These are phyloP conservation scores for Cotesia congregata DNA, from an alignment of 2,888 invertebrate genomes.

Conservation along the genomic window DNA sequence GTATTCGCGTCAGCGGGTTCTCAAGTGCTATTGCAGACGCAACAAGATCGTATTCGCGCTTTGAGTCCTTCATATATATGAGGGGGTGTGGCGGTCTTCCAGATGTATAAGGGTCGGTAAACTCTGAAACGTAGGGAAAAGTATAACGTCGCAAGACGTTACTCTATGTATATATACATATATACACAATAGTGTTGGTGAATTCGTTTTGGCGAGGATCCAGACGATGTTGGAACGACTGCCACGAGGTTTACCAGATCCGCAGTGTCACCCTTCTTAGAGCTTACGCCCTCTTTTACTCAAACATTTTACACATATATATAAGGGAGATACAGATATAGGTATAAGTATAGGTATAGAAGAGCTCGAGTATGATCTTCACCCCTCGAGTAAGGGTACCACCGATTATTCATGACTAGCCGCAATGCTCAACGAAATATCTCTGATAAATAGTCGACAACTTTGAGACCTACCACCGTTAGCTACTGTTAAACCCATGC, in stretches of 20 bases:
- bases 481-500: background rate
- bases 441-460: slow-evolving; percentile 47
- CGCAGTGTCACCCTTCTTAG: slow-evolving; percentile 15
- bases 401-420: slow-evolving; percentile 54
- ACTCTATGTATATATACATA: background rate
- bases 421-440: slow-evolving; percentile 50
- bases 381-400: slow-evolving; percentile 29
- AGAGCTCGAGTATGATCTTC: slow-evolving; percentile 22
- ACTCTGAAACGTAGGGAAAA: slow-evolving; percentile 26
- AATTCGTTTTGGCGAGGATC: slow-evolving; percentile 35
- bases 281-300: background rate
- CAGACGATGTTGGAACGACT: slow-evolving; percentile 39
- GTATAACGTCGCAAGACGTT: slow-evolving; percentile 31
- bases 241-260: slow-evolving; percentile 34
- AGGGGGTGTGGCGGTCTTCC: slow-evolving; percentile 29
- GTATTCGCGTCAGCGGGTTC: slow-evolving; percentile 48
- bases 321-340: background rate
- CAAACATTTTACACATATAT: background rate
- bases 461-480: slow-evolving; percentile 6
- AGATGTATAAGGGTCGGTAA: slow-evolving; percentile 20
- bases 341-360: background rate
- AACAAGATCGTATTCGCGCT: slow-evolving; percentile 51
- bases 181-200: background rate
- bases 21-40: slow-evolving; percentile 47
- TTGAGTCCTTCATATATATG: slow-evolving; percentile 15